Base-by-base conservation (phyloP, 2,888 invertebrate species). In the Drosophila parthenogenetica region DNA sequence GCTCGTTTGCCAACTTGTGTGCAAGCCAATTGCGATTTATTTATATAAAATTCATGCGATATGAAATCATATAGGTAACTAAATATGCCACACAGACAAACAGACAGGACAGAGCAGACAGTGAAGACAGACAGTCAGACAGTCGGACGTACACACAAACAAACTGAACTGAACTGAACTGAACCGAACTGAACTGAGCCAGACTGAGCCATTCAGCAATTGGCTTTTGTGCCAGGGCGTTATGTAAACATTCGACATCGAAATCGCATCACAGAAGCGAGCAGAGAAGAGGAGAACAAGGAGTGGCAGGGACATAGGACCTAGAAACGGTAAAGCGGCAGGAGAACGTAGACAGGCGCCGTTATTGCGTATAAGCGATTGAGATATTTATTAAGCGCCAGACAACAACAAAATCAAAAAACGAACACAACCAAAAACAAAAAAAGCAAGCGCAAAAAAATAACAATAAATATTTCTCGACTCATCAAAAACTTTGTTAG, bases 1-100 rank as follows among this genome's bases (percentile, higher is more conserved):
- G 8, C 35, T 8, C 40, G 17, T 55, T 40, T 45, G 46, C 35
- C 74, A 71, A 73, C 69, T 82, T 79, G 87, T 90, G 81, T 85
- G 77, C 76, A 78, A 72, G 81, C 83, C 84, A 89, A 83, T 84
- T 89, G 88, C 79, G 79, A 89, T 89, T 89, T 89, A 87, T 85
- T 87, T 75, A 87, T 87, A 83, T 72, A 87, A 87, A 84, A 84
- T 81, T 87, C 79, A 83, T 89, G 81, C 67, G 87, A 89, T 89
- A 87, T 71, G 81, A 89, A 84, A 89, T 87, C 89, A 77, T 75
- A 89, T 87, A 84, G 83, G 89, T 89, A 84, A 87, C 83, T 87
- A 87, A 89, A 82, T 88, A 88, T 83, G 88, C 71, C 87, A 55
- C 64, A 70, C 55, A 67, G 43, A 61, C 61, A 67, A 2, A 68